Evolutionary conservation across 2,888 invertebrate genomes (phyloP).

Genomic region (Cynaeus angustus): DNA sequence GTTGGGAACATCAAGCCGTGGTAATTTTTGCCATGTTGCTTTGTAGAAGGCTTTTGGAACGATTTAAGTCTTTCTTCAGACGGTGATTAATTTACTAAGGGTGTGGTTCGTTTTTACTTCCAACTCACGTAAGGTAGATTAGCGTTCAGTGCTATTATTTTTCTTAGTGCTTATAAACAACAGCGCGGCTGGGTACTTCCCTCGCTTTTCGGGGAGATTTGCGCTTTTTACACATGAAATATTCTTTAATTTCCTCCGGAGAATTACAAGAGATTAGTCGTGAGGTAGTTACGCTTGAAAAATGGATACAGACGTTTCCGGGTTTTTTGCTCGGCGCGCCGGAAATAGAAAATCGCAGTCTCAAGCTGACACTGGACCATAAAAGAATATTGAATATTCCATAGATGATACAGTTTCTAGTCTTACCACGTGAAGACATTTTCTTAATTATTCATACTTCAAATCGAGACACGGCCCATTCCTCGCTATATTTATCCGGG

Average conservation of each 20-base stretch:
- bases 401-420: too few relatives aligned
- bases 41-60: neutral
- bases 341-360: slow-evolving; percentile 44
- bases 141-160: slow-evolving; percentile 56
- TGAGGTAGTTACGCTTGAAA: slow-evolving; percentile 39
- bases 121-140: slow-evolving; percentile 56
- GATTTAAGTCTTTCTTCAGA: slow-evolving; percentile 22
- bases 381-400: too few relatives aligned
- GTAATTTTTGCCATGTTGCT: slow-evolving; percentile 14
- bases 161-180: slow-evolving; percentile 52
- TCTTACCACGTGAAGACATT: too few relatives aligned
- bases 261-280: slow-evolving; percentile 55
- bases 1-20: neutral
- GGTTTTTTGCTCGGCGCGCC: slow-evolving; percentile 35
- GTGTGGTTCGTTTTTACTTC: slow-evolving; percentile 45
- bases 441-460: slow-evolving; percentile 6
- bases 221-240: slow-evolving; percentile 56
- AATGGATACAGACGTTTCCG: slow-evolving; percentile 43
- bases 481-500: slow-evolving; percentile 7
- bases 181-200: slow-evolving; percentile 11
- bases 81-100: slow-evolving; percentile 41
- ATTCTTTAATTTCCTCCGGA: slow-evolving; percentile 62
- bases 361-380: neutral
- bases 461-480: slow-evolving; percentile 6
- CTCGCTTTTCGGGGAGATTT: slow-evolving; percentile 39